phyloP scores from a whole-genome alignment of 2,797 vertebrate genomes.

The Takifugu rubripes region DNA sequence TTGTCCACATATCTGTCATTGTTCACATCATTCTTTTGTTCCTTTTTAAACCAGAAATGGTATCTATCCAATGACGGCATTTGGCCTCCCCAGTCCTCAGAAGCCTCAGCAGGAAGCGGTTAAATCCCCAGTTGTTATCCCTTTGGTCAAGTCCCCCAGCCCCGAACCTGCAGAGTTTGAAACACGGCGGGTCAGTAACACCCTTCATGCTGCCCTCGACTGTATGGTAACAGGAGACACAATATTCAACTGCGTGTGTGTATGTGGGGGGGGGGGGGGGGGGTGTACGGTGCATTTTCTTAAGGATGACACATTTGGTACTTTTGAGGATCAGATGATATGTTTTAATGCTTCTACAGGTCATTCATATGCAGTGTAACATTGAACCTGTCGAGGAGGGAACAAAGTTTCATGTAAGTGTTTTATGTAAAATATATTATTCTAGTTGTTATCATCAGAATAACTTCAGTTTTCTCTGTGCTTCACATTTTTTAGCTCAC shows the following conservation, averaged over 20 bases:
- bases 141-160: constrained; percentile 92
- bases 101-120: constrained; percentile 87
- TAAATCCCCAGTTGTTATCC: constrained; percentile 86
- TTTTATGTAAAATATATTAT: not conserved
- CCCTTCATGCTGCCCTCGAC: not conserved
- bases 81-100: constrained; percentile 87
- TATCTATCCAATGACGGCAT: constrained; percentile 94
- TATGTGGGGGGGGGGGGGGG: not conserved
- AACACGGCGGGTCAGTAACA: constrained; percentile 84
- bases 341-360: constrained; percentile 64
- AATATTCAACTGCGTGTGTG: not conserved
- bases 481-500: constrained; percentile 78
- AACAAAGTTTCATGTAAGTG: constrained; percentile 88
- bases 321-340: not conserved
- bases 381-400: constrained; percentile 92
- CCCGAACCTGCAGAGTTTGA: constrained; percentile 94
- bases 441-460: not conserved
- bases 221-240: not conserved
- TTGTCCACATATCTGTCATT: not conserved
- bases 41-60: constrained; percentile 72
- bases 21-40: not conserved
- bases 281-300: not conserved
- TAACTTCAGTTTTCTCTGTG: not conserved
- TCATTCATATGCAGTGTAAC: constrained; percentile 95
- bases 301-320: not conserved